phyloP scores from a whole-genome alignment of 2,888 invertebrate genomes.

The Bombylius discolor region DNA sequence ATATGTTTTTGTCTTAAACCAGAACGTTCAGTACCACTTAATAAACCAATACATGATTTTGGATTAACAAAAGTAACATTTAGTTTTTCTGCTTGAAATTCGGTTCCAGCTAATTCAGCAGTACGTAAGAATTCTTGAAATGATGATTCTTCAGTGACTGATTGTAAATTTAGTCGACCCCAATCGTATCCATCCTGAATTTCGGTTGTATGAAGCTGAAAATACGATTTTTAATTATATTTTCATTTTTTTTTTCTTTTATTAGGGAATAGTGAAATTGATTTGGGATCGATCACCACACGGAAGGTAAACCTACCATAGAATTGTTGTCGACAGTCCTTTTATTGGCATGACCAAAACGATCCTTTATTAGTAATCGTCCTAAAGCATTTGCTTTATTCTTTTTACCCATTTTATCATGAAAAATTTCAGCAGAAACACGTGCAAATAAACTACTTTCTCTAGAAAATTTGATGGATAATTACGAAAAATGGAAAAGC shows the following conservation, averaged over 20 bases:
- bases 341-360: slow-evolving; percentile 51
- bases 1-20: slow-evolving; percentile 42
- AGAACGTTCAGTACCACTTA: slow-evolving; percentile 45
- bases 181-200: slow-evolving; percentile 84
- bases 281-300: neutral
- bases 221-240: neutral
- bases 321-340: slow-evolving; percentile 58
- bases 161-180: slow-evolving; percentile 78
- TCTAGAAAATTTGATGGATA: too few species aligned
- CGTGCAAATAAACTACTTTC: neutral
- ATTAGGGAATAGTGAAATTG: neutral
- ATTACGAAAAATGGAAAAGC: too few species aligned
- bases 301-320: too few species aligned
- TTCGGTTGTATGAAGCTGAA: slow-evolving; percentile 65
- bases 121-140: slow-evolving; percentile 92
- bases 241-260: too few species aligned
- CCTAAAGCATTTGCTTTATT: slow-evolving; percentile 49
- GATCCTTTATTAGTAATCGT: slow-evolving; percentile 59
- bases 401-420: slow-evolving; percentile 55
- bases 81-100: slow-evolving; percentile 83
- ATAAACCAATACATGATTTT: slow-evolving; percentile 44
- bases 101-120: slow-evolving; percentile 86
- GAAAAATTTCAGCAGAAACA: neutral
- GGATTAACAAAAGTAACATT: slow-evolving; percentile 66
- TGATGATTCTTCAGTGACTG: slow-evolving; percentile 91